Evolutionary conservation across 53 echinoderm and acorn worm genomes (phyloP).

Genomic region (Astropecten irregularis): DNA sequence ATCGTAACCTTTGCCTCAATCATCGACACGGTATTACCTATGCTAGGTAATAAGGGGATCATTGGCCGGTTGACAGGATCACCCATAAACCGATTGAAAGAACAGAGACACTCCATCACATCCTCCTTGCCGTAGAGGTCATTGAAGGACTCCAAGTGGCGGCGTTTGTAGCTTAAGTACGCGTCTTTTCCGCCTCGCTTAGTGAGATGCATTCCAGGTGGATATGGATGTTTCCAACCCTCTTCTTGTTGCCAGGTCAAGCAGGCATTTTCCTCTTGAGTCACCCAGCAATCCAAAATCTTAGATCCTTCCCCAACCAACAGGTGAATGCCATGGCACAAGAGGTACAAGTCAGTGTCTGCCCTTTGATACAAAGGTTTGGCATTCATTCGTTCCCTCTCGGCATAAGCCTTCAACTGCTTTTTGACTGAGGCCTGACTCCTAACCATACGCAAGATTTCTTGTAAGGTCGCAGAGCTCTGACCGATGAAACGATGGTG

Average conservation of each 20-base stretch:
- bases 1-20: constrained; percentile 56
- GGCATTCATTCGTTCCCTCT: background rate
- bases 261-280: constrained; percentile 40
- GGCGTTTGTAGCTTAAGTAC: constrained; percentile 55
- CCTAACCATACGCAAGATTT: background rate
- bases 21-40: constrained; percentile 56
- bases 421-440: background rate
- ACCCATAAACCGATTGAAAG: constrained; percentile 56
- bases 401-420: constrained; percentile 46
- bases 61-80: constrained; percentile 29
- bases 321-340: constrained; percentile 44
- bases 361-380: constrained; percentile 5
- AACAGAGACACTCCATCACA: constrained; percentile 25
- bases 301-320: constrained; percentile 38
- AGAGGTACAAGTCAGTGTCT: constrained; percentile 53
- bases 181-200: background rate
- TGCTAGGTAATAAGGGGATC: constrained; percentile 54
- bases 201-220: constrained; percentile 45
- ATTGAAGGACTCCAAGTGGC: constrained; percentile 16
- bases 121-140: constrained; percentile 14
- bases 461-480: background rate
- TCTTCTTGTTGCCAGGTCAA: background rate
- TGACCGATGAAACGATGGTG: constrained; percentile 55
- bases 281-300: constrained; percentile 46
- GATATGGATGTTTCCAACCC: background rate